Conservation (phyloP, 92 coral and sea anemone species). For the Porites rus region DNA sequence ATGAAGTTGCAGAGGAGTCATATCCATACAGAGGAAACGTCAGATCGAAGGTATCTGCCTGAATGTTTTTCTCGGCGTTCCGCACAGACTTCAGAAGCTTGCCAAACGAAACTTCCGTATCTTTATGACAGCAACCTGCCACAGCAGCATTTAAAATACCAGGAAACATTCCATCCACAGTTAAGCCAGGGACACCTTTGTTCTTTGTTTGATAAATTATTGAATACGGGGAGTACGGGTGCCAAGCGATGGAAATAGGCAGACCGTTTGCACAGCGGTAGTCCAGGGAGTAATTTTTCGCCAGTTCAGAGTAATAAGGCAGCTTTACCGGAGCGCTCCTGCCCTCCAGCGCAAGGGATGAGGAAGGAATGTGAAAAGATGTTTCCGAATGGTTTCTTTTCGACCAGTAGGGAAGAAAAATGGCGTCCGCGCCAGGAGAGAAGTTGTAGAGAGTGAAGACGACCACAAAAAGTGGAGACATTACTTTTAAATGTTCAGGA, state of each 20-base stretch:
- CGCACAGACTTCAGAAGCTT: conserved; percentile 75
- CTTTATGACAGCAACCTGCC: conserved; percentile 74
- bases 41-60: conserved; percentile 62
- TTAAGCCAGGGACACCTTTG: conserved; percentile 56
- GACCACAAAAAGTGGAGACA: conserved; percentile 1
- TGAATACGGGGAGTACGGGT: conserved; percentile 77
- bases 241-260: conserved; percentile 91
- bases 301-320: conserved; percentile 35
- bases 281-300: conserved; percentile 63
- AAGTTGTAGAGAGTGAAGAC: not conserved
- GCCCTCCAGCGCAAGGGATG: conserved; percentile 51
- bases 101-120: conserved; percentile 72
- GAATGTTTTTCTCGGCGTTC: conserved; percentile 62
- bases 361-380: conserved; percentile 69
- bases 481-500: not conserved
- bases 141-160: conserved; percentile 65
- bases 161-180: conserved; percentile 89
- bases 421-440: conserved; percentile 47
- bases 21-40: conserved; percentile 93
- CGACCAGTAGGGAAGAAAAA: conserved; percentile 79
- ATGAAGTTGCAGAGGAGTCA: conserved; percentile 21
- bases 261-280: conserved; percentile 75
- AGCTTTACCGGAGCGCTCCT: not conserved
- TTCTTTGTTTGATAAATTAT: conserved; percentile 54
- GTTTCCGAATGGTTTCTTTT: conserved; percentile 70